phyloP scores from a whole-genome alignment of 2,113 vertebrate genomes.

The Callocephalon fimbriatum region DNA sequence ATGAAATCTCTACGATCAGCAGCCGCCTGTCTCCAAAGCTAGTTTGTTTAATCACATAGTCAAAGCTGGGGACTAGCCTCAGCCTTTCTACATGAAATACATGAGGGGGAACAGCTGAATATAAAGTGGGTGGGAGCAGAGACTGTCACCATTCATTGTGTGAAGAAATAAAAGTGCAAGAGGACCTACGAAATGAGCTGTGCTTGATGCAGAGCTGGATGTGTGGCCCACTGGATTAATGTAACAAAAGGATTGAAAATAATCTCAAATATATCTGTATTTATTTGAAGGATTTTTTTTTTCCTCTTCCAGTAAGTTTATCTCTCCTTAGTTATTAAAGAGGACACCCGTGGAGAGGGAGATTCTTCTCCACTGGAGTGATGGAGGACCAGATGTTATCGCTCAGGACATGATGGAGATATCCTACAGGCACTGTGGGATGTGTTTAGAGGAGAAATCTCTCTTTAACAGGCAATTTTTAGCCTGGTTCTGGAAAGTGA shows the following conservation, averaged over 20 bases:
- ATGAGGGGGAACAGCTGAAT: neutral
- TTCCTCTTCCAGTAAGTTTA: accelerated
- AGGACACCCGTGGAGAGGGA: neutral
- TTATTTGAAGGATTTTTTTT: accelerated
- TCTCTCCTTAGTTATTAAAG: neutral
- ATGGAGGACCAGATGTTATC: neutral
- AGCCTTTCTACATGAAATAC: neutral
- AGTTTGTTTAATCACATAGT: neutral
- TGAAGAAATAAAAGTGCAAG: neutral
- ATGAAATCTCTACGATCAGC: neutral
- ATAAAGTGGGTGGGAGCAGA: neutral
- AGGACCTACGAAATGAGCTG: neutral
- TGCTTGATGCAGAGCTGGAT: neutral
- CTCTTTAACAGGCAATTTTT: neutral
- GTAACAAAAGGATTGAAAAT: neutral
- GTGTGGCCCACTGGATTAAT: neutral
- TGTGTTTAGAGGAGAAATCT: neutral
- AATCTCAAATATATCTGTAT: neutral
- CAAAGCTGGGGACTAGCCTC: neutral
- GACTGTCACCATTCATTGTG: neutral
- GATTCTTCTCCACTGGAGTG: neutral
- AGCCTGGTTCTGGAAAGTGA: neutral
- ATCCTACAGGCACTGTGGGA: accelerated
- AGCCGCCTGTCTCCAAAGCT: neutral
- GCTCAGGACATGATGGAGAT: neutral